Evolutionary conservation across 1,140 invertebrate species (phyloP).

Genomic region (Nephotettix cincticeps): DNA sequence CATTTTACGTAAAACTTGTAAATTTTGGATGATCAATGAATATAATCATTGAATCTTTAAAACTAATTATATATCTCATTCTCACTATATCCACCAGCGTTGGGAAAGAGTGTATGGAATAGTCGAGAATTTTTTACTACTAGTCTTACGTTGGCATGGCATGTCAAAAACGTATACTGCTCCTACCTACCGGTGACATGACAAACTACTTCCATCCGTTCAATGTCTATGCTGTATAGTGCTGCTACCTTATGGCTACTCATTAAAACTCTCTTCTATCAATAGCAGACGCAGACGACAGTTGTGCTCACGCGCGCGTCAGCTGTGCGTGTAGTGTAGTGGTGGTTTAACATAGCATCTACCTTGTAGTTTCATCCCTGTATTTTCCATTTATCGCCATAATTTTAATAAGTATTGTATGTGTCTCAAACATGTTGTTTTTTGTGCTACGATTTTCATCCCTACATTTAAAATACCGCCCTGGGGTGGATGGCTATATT

Average conservation of each 20-base stretch:
- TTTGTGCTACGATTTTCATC: neutral
- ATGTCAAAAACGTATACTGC: neutral
- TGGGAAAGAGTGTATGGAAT: too few species aligned
- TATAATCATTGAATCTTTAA: too few species aligned
- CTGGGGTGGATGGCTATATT: neutral
- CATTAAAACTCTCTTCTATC: neutral
- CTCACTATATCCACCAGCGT: too few species aligned
- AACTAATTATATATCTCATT: too few species aligned
- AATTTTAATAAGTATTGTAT: neutral
- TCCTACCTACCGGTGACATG: neutral
- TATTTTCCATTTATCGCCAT: neutral
- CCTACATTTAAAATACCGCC: neutral
- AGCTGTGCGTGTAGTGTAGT: neutral
- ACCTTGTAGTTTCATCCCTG: neutral
- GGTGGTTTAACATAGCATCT: neutral
- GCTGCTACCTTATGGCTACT: too few species aligned
- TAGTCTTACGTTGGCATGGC: too few species aligned
- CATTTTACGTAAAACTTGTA: too few species aligned
- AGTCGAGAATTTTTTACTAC: too few species aligned
- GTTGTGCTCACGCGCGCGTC: constrained; percentile 4
- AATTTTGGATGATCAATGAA: too few species aligned
- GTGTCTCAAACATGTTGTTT: neutral
- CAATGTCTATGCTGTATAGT: too few species aligned
- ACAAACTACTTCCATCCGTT: neutral
- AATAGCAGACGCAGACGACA: constrained; percentile 26